Percentiles rank a stretch among this genome's conserved stretches.
phyloP scores from a whole-genome alignment of 1,140 invertebrate genomes.

The Augochlora pura region DNA sequence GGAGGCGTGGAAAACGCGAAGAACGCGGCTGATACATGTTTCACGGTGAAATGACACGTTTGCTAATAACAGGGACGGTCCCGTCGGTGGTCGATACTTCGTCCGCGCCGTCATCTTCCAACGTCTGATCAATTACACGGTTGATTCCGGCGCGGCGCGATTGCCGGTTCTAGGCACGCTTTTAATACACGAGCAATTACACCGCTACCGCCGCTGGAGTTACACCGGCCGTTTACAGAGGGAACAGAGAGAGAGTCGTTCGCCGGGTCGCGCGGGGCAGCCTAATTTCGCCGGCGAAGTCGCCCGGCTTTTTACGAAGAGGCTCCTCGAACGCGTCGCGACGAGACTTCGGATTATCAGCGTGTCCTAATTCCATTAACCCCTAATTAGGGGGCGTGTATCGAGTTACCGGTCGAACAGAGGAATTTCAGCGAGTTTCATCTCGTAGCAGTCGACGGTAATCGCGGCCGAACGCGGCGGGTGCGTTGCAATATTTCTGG shows the following conservation, averaged over 20 bases:
- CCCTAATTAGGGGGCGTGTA: background rate
- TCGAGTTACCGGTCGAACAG: too few species aligned
- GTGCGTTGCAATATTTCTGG: too few species aligned
- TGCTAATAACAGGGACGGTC: conserved; percentile 8
- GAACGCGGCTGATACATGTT: background rate
- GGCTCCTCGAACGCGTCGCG: background rate
- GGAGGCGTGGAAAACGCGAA: background rate
- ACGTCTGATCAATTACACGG: conserved; percentile 34
- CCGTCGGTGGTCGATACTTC: background rate
- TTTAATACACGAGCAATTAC: conserved; percentile 18
- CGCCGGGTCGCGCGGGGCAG: background rate
- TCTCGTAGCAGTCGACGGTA: too few species aligned
- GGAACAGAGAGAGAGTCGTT: too few species aligned
- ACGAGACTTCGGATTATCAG: background rate
- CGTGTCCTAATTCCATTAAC: background rate
- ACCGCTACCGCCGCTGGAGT: background rate
- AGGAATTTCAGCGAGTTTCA: too few species aligned
- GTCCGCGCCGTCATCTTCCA: conserved; percentile 5
- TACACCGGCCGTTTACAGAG: background rate
- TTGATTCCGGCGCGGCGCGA: conserved; percentile 18
- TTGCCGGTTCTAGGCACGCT: conserved; percentile 12
- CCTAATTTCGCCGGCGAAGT: background rate
- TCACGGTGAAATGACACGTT: conserved; percentile 10
- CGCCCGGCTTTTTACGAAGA: background rate
- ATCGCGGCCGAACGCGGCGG: too few species aligned